Conservation (phyloP, 2,113 vertebrate genomes). For the Isichthys henryi region DNA sequence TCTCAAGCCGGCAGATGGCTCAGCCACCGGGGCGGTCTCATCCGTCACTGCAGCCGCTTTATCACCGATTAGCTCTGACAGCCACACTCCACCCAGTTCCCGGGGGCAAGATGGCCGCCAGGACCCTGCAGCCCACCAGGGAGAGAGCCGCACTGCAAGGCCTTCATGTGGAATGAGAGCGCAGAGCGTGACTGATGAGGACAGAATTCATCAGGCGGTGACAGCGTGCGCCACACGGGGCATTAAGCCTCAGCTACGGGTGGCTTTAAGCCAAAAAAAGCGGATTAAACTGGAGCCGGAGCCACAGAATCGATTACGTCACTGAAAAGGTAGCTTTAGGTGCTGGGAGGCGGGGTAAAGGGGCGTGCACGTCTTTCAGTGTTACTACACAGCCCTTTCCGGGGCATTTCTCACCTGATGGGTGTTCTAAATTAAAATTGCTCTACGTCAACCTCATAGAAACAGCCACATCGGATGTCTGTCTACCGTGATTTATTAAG, state of each 20-base stretch:
- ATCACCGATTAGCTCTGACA: conserved; percentile 1
- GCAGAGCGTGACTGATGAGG: neutral
- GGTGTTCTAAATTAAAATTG: neutral
- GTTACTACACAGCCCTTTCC: neutral
- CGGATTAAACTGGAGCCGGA: neutral
- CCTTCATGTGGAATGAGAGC: neutral
- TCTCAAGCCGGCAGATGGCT: conserved; percentile 17
- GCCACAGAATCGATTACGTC: neutral
- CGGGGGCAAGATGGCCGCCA: neutral
- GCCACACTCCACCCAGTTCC: neutral
- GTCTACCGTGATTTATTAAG: neutral
- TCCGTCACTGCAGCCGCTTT: neutral
- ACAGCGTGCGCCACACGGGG: neutral
- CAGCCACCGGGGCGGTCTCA: neutral
- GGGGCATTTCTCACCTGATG: neutral
- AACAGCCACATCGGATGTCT: neutral
- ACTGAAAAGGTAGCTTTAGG: neutral
- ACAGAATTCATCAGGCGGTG: neutral
- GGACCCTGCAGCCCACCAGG: neutral
- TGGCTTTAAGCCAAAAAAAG: neutral
- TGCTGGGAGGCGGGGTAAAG: neutral
- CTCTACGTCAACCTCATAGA: neutral
- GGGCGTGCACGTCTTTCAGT: neutral
- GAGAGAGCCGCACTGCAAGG: neutral
- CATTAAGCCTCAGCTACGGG: neutral